Base-by-base conservation (phyloP, 2,888 invertebrate genomes). In the Ochropleura plecta region DNA sequence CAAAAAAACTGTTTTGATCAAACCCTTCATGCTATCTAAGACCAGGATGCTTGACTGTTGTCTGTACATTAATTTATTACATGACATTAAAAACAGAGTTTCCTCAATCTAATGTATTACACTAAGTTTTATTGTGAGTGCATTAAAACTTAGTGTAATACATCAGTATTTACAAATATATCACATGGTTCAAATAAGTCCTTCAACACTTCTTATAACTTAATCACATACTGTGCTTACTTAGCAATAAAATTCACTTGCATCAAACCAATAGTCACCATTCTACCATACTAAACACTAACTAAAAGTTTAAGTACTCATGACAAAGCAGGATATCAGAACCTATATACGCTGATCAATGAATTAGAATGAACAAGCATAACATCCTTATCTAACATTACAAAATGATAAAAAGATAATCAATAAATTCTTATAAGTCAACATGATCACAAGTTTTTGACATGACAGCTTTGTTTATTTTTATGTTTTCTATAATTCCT, bases 381-480 rank as follows among this genome's bases (percentile, higher is more conserved):
- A 70, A 53, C 42, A 65, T 42, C 64, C 82, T 68, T 80, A 80
- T 82, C 78, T 65, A 20, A 20, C 30, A 60, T 59, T 59, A 64
- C 75, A 68, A 5, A 53, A 59, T 69, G 81, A 79, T 81, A 79
- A 79, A 78, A 81, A 65, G 53, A 81, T 75, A 79, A 81, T 81
- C 78, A 69, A 81, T 81, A 65, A 44, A 81, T 69, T 81, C 64
- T 68, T 79, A 9, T 73, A 68, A 76, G 70, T 81, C 51, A 63
- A 66, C 20, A 63, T 57, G 57, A 76, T 72, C 49, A 77, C 51
- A 73, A 73, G 59, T 75, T 67, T 73, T 75, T 73, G 71, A 81
- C 70, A 70, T 79, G 75, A 75, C 66, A 72, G 60, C 10, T 78
- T 82, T 86, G 78, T 86, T 84, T 84, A 76, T 84, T 78, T 81